Evolutionary conservation across 2,797 vertebrate species (phyloP), one percentile per base, ranked within the genome.

Genomic region (Acanthopagrus latus): DNA sequence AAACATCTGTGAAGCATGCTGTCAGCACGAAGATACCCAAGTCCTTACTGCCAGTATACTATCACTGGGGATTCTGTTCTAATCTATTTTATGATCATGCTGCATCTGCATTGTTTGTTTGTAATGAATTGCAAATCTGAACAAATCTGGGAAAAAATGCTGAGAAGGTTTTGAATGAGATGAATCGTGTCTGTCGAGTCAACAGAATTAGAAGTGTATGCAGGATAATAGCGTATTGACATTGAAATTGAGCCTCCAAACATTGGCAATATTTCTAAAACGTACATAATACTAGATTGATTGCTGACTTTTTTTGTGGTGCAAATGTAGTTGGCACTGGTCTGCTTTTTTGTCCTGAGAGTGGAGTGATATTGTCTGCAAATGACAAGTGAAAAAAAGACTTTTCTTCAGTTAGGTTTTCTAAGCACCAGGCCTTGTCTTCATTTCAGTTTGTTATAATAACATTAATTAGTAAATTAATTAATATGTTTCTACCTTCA

Each of bases 111-210:
- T 48, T 46, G 25, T 70, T 70, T 69, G 17, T 80, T 78, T 85
- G 51, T 44, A 80, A 65, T 55, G 3, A 81, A 65, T 69, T 83
- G 66, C 71, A 78, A 64, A 62, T 69, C 67, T 52, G 21, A 76
- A 56, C 16, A 79, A 72, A 67, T 29, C 18, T 43, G 16, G 20
- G 14, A 27, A 13, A 23, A 55, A 64, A 67, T 64, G 27, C 20
- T 60, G 60, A 74, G 41, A 68, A 21, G 0, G 27, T 62, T 64
- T 73, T 64, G 17, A 55, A 72, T 59, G 55, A 69, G 38, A 20
- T 55, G 58, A 77, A 21, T 80, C 13, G 27, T 63, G 47, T 63
- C 21, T 58, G n/a, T n/a, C n/a, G 46, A 12, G 4, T 60, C 29
- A 29, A 33, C 51, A 23, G n/a, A 64, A 71, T 54, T 69, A 9